Base-by-base conservation (phyloP, 2,797 vertebrate genomes). In the Acipenser transmontanus region DNA sequence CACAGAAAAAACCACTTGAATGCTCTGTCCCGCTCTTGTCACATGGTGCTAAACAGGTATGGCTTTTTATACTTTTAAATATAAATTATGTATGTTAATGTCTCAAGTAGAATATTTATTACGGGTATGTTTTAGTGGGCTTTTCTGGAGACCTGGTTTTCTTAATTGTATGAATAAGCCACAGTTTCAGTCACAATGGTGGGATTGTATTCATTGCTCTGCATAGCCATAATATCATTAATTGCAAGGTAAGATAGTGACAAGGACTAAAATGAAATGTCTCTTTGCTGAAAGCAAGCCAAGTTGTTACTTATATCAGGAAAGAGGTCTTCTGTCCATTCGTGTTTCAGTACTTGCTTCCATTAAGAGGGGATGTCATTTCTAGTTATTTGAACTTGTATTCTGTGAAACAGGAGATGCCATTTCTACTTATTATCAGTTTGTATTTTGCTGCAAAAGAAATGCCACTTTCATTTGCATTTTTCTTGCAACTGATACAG, bases 11-110 rank as follows among this genome's bases (percentile, higher is more conserved):
- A 6, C 62, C 0, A 0, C 57, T 20, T 64, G 63, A 67, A n/a
- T 2, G 34, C n/a, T 69, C 67, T n/a, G 56, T 70, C 68, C 50
- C 71, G 54, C 60, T 70, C 11, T 50, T 69, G 57, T 65, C 66
- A 13, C 8, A 51, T 59, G 51, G 6, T 9, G 49, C 56, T 62
- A 64, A 72, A 57, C 20, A 64, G 64, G 71, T 67, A 69, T 6
- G 60, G 50, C 20, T 10, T 50, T 61, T 51, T 13, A 11, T 13
- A 1, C 11, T 34, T 34, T 34, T 3, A 34, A 34, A 4, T 34
- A 34, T 34, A 3, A 34, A 34, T 34, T 34, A 34, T 34, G 34
- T 34, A 34, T 34, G 3, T 34, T 4, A 34, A 34, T 34, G 34
- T 34, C 34, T 34, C 2, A 34, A 34, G 34, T 34, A 34, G 34